Evolutionary conservation across 2,113 vertebrate species (phyloP), one percentile per base, ranked within the genome.

Genomic region (Pelvicachromis taeniatus): DNA sequence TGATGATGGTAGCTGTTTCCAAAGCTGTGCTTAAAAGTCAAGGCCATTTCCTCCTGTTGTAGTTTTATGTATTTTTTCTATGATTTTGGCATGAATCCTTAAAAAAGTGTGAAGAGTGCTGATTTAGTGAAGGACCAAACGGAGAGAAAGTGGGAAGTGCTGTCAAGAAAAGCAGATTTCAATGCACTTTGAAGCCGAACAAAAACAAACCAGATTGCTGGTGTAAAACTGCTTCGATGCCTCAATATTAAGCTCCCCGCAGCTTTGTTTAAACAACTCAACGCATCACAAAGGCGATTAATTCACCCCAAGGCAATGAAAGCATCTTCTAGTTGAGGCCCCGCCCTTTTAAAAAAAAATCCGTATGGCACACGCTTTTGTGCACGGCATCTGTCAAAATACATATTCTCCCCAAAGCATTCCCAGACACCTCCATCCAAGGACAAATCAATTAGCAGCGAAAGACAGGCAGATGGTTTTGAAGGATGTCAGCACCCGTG

Each of bases 401-500:
- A 48, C 80, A 90, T 80, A 84, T 88, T 78, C 73, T 89, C 91
- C 90, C 89, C 16, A 12, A 89, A 89, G 89, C 85, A 48, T 87
- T 88, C 56, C 1, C 40, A 84, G 84, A 87, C 68, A 79, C 89
- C 9, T 93, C 89, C 59, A 84, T 89, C 86, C 94, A 95, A 96
- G 95, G 95, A 95, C 95, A 95, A 96, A 95, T 96, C 94, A 95
- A 96, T 96, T 96, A 95, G 93, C 55, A 21, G 77, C 13, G 81
- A 90, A 83, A 87, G 91, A 90, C 88, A 84, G 94, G 91, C 94
- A 95, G 95, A 95, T 94, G 95, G 94, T 91, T 91, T 50, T 94
- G 95, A 94, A 95, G 95, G 94, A 94, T 95, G 90, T 75, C 80
- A 13, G 87, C 19, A 86, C 81, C 58, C 59, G 61, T 61, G 93